Percentiles rank a stretch among this genome's conserved stretches.
Evolutionary conservation across 2,113 vertebrate genomes (phyloP).

Genomic region (Actenoides lindsayi): DNA sequence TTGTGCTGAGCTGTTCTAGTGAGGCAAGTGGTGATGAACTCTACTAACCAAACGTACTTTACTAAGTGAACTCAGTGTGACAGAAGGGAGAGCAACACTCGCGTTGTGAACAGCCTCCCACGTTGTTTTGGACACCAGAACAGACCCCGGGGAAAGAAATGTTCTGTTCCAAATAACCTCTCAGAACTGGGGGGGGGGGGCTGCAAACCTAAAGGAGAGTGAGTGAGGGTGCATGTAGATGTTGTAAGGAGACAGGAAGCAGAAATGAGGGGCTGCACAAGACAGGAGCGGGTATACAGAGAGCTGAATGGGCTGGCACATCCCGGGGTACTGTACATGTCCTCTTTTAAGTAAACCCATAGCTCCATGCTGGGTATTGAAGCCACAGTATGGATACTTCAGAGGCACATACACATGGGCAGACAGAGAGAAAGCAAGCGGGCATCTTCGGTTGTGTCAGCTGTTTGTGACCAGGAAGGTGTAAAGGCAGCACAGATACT

Average conservation of each 20-base stretch:
- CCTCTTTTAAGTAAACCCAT: conserved; percentile 34
- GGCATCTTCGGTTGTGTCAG: background rate
- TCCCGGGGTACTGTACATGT: conserved; percentile 6
- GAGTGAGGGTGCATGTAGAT: conserved; percentile 67
- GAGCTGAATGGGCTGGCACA: background rate
- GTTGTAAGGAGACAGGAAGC: conserved; percentile 41
- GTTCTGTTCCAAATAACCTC: conserved; percentile 58
- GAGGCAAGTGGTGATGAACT: conserved; percentile 56
- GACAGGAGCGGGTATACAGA: background rate
- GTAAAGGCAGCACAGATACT: background rate
- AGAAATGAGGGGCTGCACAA: conserved; percentile 17
- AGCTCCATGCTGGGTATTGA: background rate
- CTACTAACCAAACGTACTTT: conserved; percentile 66
- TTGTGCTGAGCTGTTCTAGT: conserved; percentile 84
- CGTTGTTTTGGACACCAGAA: conserved; percentile 44
- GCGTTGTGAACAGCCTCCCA: conserved; percentile 34
- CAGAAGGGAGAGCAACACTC: conserved; percentile 47
- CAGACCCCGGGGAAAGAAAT: conserved; percentile 14
- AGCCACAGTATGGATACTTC: background rate
- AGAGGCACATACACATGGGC: background rate
- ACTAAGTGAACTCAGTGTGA: conserved; percentile 66
- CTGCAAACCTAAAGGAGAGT: conserved; percentile 4
- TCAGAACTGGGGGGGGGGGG: background rate
- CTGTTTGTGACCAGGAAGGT: background rate
- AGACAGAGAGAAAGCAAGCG: background rate